A percentile compares a stretch with the other conserved stretches of the same genome.
phyloP scores from a whole-genome alignment of 2,113 vertebrate genomes.

The Rhipidura dahli region DNA sequence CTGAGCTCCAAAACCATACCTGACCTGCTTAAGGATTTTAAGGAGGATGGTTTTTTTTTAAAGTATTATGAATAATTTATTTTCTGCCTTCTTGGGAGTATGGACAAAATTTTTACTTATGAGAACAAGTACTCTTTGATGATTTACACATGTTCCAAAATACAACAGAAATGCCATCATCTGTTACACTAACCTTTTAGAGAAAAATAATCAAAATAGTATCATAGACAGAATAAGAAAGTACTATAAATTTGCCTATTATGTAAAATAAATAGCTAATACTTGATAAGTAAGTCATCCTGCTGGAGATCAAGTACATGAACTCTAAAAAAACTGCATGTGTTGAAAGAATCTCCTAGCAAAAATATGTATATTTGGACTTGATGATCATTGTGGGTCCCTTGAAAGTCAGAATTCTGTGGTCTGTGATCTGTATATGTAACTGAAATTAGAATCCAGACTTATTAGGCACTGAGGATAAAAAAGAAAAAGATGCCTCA shows the following conservation, averaged over 20 bases:
- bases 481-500: not conserved
- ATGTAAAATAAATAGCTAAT: not conserved
- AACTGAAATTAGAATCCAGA: not conserved
- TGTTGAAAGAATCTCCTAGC: not conserved
- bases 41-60: accelerated
- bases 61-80: not conserved
- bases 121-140: not conserved
- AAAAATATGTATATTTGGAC: not conserved
- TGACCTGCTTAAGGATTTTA: not conserved
- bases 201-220: not conserved
- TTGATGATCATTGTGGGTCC: not conserved
- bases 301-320: not conserved
- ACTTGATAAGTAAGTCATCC: not conserved
- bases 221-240: not conserved
- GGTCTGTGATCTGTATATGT: not conserved
- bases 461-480: not conserved
- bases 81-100: not conserved
- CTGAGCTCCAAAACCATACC: not conserved
- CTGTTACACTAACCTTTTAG: not conserved
- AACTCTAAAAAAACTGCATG: not conserved
- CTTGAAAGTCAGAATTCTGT: not conserved
- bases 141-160: not conserved
- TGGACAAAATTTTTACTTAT: not conserved
- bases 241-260: not conserved
- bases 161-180: not conserved